Percentiles rank a stretch among this genome's conserved stretches.
phyloP scores from a whole-genome alignment of 2,797 vertebrate genomes.

The Sebastes paucispinis region DNA sequence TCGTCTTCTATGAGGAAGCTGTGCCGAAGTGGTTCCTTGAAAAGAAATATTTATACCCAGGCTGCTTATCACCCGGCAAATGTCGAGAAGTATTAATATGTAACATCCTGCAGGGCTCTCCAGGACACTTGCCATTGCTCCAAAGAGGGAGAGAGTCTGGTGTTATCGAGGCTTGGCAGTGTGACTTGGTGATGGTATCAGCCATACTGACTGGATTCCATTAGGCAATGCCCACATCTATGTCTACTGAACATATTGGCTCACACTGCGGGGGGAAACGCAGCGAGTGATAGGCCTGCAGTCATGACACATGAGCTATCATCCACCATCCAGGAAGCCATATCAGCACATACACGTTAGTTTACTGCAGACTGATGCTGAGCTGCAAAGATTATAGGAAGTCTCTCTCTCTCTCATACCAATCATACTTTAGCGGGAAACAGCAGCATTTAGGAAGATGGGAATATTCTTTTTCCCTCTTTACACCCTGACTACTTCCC shows the following conservation, averaged over 20 bases:
- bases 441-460: slow-evolving; percentile 26
- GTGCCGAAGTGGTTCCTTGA: slow-evolving; percentile 61
- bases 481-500: slow-evolving; percentile 39
- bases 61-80: slow-evolving; percentile 73
- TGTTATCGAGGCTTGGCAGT: slow-evolving; percentile 76
- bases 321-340: slow-evolving; percentile 62
- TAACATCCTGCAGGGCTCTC: slow-evolving; percentile 76
- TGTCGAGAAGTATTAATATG: slow-evolving; percentile 81
- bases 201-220: slow-evolving; percentile 77
- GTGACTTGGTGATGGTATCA: slow-evolving; percentile 77
- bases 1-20: slow-evolving; percentile 48
- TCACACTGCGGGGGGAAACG: slow-evolving; percentile 49
- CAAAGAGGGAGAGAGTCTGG: slow-evolving; percentile 57
- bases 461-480: slow-evolving; percentile 28
- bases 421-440: slow-evolving; percentile 33
- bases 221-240: slow-evolving; percentile 77
- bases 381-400: slow-evolving; percentile 48
- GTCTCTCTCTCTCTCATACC: slow-evolving; percentile 33
- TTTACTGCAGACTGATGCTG: slow-evolving; percentile 61
- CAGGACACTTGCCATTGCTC: slow-evolving; percentile 72
- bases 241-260: slow-evolving; percentile 74
- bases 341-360: slow-evolving; percentile 57
- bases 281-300: slow-evolving; percentile 62
- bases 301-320: slow-evolving; percentile 70
- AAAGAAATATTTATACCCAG: slow-evolving; percentile 65